Conservation (phyloP, 2,113 vertebrate genomes). For the Cercocebus atys region DNA sequence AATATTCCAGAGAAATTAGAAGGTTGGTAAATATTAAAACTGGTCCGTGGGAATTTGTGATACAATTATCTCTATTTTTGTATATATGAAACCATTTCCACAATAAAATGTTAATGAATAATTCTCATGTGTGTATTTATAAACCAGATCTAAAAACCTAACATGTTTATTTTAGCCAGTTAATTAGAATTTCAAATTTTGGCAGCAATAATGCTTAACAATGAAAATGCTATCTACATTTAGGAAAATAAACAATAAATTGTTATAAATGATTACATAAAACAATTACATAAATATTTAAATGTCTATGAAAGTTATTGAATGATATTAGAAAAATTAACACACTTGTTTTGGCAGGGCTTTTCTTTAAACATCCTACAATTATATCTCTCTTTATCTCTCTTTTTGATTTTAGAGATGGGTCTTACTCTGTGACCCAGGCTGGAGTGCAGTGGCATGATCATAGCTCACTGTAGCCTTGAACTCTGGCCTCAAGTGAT, state of each 20-base stretch:
- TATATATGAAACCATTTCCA: neutral
- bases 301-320: neutral
- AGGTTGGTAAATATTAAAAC: neutral
- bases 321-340: neutral
- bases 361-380: too few relatives aligned
- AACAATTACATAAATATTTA: too few relatives aligned
- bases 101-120: neutral
- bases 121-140: neutral
- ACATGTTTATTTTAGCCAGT: neutral
- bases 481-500: neutral
- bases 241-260: neutral
- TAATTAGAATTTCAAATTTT: neutral
- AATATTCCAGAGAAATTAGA: neutral
- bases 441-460: neutral
- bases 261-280: neutral
- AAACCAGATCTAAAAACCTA: neutral
- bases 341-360: neutral
- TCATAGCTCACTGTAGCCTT: neutral
- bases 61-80: neutral
- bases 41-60: neutral
- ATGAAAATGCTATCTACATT: neutral
- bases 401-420: neutral
- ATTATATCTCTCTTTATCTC: neutral
- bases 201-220: neutral
- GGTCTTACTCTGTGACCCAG: neutral